Evolutionary conservation across 1,140 invertebrate genomes (phyloP), one percentile per base, ranked within the genome.

Genomic region (Myzus persicae): DNA sequence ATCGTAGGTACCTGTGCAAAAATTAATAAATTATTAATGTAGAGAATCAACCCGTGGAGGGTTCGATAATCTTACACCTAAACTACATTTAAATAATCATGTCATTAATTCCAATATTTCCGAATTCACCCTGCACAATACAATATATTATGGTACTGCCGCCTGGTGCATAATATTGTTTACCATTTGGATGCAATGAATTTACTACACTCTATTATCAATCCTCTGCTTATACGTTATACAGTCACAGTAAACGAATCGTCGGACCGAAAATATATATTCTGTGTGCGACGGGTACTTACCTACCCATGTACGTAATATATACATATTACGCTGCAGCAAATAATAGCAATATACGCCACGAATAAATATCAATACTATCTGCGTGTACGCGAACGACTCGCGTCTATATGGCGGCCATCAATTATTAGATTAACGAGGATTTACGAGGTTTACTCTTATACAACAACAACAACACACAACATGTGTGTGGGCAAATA

Each of bases 381-480:
- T 9, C 38, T 38, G 38, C n/a, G n/a, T 84, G 24, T 11, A 42
- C 20, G 36, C 38, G 24, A 42, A 84, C 38, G 22, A 40, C 82
- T 9, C 82, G 26, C 82, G 38, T 11, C 38, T 24, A 67, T 76
- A 76, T 24, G 9, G 38, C 22, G 36, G 82, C 24, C 38, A 84
- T 84, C 40, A 84, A 84, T 84, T 84, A 26, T 11, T 36, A 40
- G 82, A 84, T 84, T 84, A 84, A 84, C 82, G 40, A 84, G 82
- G 38, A 84, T 84, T 84, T 84, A 84, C 82, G 36, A 84, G 36
- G 11, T 42, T 84, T 40, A 26, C 22, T 84, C 38, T 24, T 24
- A 26, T 26, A 40, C 40, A 9, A 84, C 38, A 20, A 38, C 20
- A 46, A 46, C 48, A 22, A 42, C 22, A 67, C n/a, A n/a, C 2